Evolutionary conservation across 2,113 vertebrate species (phyloP).

Genomic region (Notiomystis cincta): DNA sequence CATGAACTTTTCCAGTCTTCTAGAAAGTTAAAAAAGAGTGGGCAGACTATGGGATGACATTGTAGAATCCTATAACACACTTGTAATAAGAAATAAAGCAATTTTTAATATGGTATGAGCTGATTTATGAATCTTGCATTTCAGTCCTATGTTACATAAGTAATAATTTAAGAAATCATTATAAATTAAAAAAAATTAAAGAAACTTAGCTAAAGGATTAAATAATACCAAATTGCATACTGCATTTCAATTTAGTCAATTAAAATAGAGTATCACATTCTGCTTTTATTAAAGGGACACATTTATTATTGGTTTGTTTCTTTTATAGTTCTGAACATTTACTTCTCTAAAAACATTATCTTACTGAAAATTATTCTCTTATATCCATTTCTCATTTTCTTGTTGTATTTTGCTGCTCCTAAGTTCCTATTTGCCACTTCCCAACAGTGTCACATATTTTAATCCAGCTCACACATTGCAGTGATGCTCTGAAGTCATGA

Average conservation of each 20-base stretch:
- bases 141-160: neutral
- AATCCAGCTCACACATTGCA: neutral
- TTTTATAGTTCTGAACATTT: neutral
- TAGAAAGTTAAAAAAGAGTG: neutral
- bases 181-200: neutral
- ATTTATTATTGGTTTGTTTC: neutral
- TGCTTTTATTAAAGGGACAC: neutral
- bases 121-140: constrained; percentile 1
- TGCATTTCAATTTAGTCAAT: neutral
- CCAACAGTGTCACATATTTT: neutral
- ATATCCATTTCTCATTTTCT: neutral
- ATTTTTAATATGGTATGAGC: neutral
- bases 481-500: neutral
- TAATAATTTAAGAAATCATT: neutral
- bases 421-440: neutral
- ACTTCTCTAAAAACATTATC: neutral
- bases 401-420: neutral
- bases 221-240: constrained; percentile 4
- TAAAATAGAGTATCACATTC: neutral
- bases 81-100: neutral
- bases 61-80: neutral
- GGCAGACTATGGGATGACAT: neutral
- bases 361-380: neutral
- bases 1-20: neutral
- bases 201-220: neutral